A percentile compares a stretch with the other conserved stretches of the same genome.
These are phyloP conservation scores for Meiosimyza decipiens DNA, from an alignment of 2,888 invertebrate genomes.

Conservation along the genomic window DNA sequence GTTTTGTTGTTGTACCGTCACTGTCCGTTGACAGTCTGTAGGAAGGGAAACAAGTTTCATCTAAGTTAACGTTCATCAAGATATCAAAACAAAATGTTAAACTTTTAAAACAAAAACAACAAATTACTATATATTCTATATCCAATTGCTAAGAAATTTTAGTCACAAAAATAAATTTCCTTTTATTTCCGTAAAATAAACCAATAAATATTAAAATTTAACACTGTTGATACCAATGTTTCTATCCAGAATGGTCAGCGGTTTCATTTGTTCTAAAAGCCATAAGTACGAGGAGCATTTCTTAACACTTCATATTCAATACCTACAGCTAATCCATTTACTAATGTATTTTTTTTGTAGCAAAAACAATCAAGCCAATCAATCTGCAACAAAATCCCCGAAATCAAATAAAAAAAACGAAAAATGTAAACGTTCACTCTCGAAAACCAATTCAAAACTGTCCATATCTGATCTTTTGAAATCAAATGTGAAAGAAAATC, in stretches of 20 bases:
- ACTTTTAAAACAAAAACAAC: not conserved
- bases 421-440: conserved; percentile 41
- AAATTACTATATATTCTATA: not conserved
- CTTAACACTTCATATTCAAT: not conserved
- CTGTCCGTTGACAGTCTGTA: not conserved
- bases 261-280: conserved; percentile 41
- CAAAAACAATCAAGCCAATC: conserved; percentile 32
- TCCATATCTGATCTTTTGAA: conserved; percentile 35
- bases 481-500: conserved; percentile 32
- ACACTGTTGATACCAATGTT: conserved; percentile 39
- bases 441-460: conserved; percentile 41
- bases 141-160: conserved; percentile 29
- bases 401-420: conserved; percentile 42
- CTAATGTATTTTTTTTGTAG: conserved; percentile 10
- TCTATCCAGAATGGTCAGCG: conserved; percentile 47
- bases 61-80: not conserved
- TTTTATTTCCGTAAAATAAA: conserved; percentile 19
- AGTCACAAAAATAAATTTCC: conserved; percentile 27
- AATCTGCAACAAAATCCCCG: conserved; percentile 29
- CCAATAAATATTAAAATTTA: conserved; percentile 25
- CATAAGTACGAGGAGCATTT: conserved; percentile 37
- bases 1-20: not conserved
- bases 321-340: not conserved
- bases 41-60: not conserved
- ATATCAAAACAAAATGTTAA: not conserved